phyloP scores from a whole-genome alignment of 2,888 invertebrate species.

The Apotomis capreana region DNA sequence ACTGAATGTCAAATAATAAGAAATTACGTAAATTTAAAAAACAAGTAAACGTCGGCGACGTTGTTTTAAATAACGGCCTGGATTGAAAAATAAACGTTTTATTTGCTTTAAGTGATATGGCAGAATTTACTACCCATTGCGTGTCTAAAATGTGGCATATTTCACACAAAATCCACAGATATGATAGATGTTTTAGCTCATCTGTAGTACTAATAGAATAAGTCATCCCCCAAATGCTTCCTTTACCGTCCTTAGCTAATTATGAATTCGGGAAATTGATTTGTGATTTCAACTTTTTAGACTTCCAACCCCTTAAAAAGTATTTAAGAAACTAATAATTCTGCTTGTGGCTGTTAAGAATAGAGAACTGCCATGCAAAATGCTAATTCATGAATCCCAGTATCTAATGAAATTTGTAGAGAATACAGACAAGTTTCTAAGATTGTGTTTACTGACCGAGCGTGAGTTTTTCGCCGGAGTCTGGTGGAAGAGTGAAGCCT shows the following conservation, averaged over 20 bases:
- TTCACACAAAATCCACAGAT: no score
- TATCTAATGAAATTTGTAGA: background rate
- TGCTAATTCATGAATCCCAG: constrained; percentile 8
- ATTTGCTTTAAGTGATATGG: no score
- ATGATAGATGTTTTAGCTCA: no score
- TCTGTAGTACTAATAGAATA: no score
- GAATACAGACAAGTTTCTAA: background rate
- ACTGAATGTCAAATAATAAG: no score
- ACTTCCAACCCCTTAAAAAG: background rate
- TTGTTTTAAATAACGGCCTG: no score
- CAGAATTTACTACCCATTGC: no score
- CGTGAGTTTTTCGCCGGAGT: constrained; percentile 98
- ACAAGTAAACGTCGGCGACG: no score
- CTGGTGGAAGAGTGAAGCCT: constrained; percentile 98
- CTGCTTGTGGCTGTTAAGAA: background rate
- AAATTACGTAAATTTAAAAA: no score
- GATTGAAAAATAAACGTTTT: no score
- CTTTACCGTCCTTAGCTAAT: background rate
- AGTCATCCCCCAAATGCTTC: no score
- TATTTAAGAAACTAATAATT: constrained; percentile 1
- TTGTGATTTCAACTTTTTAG: background rate
- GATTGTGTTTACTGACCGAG: constrained; percentile 86
- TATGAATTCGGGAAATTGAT: background rate
- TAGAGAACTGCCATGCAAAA: constrained; percentile 14
- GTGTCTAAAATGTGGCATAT: no score